Base-by-base conservation (phyloP, 2,797 vertebrate species). In the Pogonophryne albipinna region DNA sequence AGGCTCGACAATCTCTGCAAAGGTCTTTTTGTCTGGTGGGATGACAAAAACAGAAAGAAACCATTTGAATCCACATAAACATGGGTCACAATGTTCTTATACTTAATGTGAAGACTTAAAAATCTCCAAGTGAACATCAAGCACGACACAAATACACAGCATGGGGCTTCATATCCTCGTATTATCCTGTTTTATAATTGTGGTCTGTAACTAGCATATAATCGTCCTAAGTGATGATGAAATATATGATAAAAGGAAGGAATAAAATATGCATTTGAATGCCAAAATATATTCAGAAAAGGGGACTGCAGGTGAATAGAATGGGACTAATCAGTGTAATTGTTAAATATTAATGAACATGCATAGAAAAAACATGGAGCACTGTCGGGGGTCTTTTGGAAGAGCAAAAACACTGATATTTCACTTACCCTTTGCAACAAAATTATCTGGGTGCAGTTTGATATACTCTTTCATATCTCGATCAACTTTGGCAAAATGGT, bases 381-480 rank as follows among this genome's bases (percentile, higher is more conserved):
- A 9, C 4, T 50, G 27, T 31, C 51, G 4, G 4, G 8, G 34
- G 4, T 59, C 4, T 66, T 47, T 2, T 53, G 11, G 23, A 20
- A 15, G 38, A 55, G 11, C 3, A 46, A 41, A 62, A 62, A 34
- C 12, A 44, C 2, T 23, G 10, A 66, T 55, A 17, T 23, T 4
- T 2, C 0, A 62, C 69, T 78, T 90, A 98, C 97, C 96, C 92
- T 92, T 79, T 17, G 19, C 0, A 47, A 79, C 59, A 79, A 98
- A 98, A 4, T 95, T 93, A 1, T 90, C 92, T 0, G 97, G 96
- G 79, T 98, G 96, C 0, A 76, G 89, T 71, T 64, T 91, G 0
- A 97, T 4, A 8, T 99, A 99, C 45, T 94, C 94, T 0, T 83
- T 78, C 92, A 99, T 90, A 1, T 98, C 97, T 12, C 92, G 91